Evolutionary conservation across 2,113 vertebrate genomes (phyloP), one percentile per base, ranked within the genome.

Genomic region (Uria lomvia): DNA sequence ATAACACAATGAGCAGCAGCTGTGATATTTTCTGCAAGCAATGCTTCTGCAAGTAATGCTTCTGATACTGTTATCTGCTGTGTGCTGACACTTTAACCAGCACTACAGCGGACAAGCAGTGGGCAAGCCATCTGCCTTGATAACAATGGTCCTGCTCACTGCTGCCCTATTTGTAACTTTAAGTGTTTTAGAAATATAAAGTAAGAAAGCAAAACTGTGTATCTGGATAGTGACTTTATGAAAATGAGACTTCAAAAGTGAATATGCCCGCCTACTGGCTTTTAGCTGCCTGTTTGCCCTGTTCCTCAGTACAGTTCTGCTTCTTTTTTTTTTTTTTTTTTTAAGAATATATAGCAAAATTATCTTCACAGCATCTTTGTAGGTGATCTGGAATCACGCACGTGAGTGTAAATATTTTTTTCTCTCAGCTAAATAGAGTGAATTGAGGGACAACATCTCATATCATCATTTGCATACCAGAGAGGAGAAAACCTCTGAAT

Each of bases 141-240:
- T 77, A 77, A 42, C 12, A 71, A 18, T 0, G 1, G 19, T 50
- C 15, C 27, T 1, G 0, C 29, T 45, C 63, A 45, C 21, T 32
- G 30, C 26, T 70, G 40, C 9, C n/a, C 18, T 50, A 27, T 66
- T 72, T 65, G 29, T 15, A 38, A 40, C 23, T 34, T 87, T 30
- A 40, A 58, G 27, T 82, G 50, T 14, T 65, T 88, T 65, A 76
- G 36, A 63, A 58, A 52, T 65, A 63, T 30, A 17, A 88, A 50
- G 29, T 15, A 63, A 71, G 16, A 17, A 52, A 71, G 27, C 5
- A 52, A 38, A 76, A 36, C 14, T 43, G 23, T 70, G 70, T 70
- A 56, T 45, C 23, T 92, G 34, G 50, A 24, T 20, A 58, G 27
- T 6, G 23, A 76, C 36, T 50, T 4, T 55, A 47, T 12, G 34